phyloP scores from a whole-genome alignment of 2,113 vertebrate species.

The Bos javanicus region DNA sequence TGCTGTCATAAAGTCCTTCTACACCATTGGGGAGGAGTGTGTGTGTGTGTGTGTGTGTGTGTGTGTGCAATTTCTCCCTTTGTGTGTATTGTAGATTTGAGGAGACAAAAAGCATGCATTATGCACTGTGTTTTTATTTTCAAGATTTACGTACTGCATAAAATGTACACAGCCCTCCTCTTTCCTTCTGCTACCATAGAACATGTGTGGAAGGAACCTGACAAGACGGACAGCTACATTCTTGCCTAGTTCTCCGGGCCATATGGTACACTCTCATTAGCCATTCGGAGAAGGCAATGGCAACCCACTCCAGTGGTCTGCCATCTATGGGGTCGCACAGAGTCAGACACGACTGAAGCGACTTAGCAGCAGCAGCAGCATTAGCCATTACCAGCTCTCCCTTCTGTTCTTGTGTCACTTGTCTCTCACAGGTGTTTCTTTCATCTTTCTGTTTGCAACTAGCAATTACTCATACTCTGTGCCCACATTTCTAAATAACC shows the following conservation, averaged over 20 bases:
- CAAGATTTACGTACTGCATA: neutral
- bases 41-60: neutral
- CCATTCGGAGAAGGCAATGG: neutral
- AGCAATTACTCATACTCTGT: neutral
- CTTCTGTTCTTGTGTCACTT: neutral
- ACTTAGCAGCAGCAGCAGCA: too few species aligned
- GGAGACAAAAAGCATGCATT: neutral
- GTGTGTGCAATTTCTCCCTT: neutral
- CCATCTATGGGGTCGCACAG: too few species aligned
- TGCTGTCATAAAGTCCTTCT: neutral
- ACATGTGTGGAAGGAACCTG: neutral
- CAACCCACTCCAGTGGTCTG: too few species aligned
- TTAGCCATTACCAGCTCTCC: neutral
- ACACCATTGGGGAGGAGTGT: neutral
- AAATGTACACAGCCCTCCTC: neutral
- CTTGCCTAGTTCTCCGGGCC: neutral
- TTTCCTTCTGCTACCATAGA: neutral
- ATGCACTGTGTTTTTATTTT: neutral
- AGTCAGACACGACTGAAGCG: too few species aligned
- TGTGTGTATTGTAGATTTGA: neutral
- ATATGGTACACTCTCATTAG: rapidly evolving
- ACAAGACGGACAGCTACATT: neutral
- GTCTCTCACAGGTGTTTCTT: neutral
- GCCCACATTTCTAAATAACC: neutral
- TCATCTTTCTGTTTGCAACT: neutral